Conservation (phyloP, 2,797 vertebrate genomes). For the Pipistrellus pipistrellus region DNA sequence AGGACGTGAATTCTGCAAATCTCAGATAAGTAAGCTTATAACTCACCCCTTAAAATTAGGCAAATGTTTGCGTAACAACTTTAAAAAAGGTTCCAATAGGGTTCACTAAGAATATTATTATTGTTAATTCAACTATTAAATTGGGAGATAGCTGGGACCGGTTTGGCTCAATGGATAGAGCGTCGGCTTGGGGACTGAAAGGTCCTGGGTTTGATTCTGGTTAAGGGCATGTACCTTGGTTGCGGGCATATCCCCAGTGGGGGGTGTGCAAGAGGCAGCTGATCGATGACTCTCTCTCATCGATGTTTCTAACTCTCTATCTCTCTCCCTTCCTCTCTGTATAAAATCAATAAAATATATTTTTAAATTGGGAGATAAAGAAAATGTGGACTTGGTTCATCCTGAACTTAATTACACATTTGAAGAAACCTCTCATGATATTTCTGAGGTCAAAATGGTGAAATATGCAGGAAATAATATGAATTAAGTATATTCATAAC, state of each 20-base stretch:
- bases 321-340: no score
- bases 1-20: not conserved
- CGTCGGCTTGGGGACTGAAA: no score
- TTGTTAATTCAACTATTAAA: constrained; percentile 34
- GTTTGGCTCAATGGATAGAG: no score
- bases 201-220: no score
- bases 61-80: not conserved
- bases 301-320: no score
- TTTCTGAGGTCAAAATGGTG: constrained; percentile 44
- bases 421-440: constrained; percentile 40
- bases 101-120: constrained; percentile 56
- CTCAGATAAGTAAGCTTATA: not conserved
- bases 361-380: not conserved
- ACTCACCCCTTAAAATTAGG: not conserved
- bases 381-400: constrained; percentile 24
- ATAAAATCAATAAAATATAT: no score
- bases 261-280: no score
- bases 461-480: constrained; percentile 63
- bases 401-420: constrained; percentile 20
- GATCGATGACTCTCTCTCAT: no score
- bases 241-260: no score
- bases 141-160: not conserved
- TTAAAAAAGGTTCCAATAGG: not conserved
- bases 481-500: constrained; percentile 17
- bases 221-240: no score